These are phyloP conservation scores for Crenichthys baileyi DNA, from an alignment of 2,797 vertebrate species.

Conservation along the genomic window DNA sequence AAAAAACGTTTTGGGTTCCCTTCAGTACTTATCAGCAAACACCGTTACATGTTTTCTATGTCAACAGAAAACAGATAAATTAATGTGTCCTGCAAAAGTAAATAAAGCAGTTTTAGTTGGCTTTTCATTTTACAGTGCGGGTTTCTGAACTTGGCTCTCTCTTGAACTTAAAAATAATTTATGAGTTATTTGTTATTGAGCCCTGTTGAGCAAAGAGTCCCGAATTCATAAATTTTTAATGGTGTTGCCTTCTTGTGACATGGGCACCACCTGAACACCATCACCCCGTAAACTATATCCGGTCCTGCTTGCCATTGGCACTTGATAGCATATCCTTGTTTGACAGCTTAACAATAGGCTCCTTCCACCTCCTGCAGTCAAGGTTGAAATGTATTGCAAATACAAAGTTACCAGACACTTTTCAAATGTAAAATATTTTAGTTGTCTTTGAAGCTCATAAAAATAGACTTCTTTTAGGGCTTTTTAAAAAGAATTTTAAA, in stretches of 20 bases:
- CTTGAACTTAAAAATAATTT: conserved; percentile 7
- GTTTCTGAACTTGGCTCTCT: conserved; percentile 29
- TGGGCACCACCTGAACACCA: conserved; percentile 30
- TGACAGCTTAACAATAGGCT: conserved; percentile 50
- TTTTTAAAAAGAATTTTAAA: conserved; percentile 4
- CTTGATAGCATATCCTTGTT: conserved; percentile 58
- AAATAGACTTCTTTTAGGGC: conserved; percentile 3
- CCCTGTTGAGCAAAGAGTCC: conserved; percentile 1
- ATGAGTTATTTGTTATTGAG: conserved; percentile 6
- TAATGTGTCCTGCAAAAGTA: background rate
- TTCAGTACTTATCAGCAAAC: conserved; percentile 52
- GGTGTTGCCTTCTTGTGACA: conserved; percentile 42
- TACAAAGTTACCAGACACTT: conserved; percentile 1
- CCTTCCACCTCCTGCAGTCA: conserved; percentile 14
- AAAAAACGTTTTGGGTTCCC: conserved; percentile 34
- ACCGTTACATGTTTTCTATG: conserved; percentile 60
- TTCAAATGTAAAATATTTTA: conserved; percentile 3
- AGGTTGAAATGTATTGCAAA: conserved; percentile 13
- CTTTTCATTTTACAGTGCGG: conserved; percentile 16
- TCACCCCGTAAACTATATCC: conserved; percentile 50
- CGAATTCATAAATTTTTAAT: conserved; percentile 49
- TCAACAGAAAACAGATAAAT: conserved; percentile 51
- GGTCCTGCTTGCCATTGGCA: conserved; percentile 40
- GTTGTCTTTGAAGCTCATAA: background rate
- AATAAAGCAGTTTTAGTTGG: conserved; percentile 17